Conservation (phyloP, 2,797 vertebrate species). For the Valencia hispanica region DNA sequence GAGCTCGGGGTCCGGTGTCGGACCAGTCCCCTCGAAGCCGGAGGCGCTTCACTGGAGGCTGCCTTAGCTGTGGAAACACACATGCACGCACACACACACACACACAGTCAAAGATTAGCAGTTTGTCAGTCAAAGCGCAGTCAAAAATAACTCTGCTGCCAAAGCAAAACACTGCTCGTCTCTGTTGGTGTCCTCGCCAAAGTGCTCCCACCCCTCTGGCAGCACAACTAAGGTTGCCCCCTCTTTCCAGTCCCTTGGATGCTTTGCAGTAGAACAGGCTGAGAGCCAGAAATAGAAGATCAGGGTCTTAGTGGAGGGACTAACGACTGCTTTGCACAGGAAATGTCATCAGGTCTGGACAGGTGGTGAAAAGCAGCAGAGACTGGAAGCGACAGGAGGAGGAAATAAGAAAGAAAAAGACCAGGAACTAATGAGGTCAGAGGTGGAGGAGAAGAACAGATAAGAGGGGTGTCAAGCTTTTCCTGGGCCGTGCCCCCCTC, state of each 20-base stretch:
- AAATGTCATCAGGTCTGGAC: slow-evolving; percentile 52
- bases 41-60: slow-evolving; percentile 96
- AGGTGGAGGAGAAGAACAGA: slow-evolving; percentile 35
- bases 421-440: slow-evolving; percentile 35
- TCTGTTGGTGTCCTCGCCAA: slow-evolving; percentile 59
- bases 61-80: slow-evolving; percentile 84
- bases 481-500: slow-evolving; percentile 37
- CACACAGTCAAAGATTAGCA: slow-evolving; percentile 38
- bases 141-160: slow-evolving; percentile 75
- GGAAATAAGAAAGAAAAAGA: slow-evolving; percentile 21
- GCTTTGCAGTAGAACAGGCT: slow-evolving; percentile 56
- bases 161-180: slow-evolving; percentile 65
- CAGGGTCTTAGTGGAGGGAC: slow-evolving; percentile 39
- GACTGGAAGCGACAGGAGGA: slow-evolving; percentile 3
- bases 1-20: slow-evolving; percentile 96
- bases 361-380: slow-evolving; percentile 46
- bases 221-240: slow-evolving; percentile 53
- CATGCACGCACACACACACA: slow-evolving; percentile 28
- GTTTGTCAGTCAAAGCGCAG: slow-evolving; percentile 67
- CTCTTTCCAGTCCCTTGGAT: slow-evolving; percentile 57
- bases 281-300: slow-evolving; percentile 59
- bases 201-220: slow-evolving; percentile 23
- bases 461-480: slow-evolving; percentile 29
- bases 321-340: slow-evolving; percentile 43
- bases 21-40: slow-evolving; percentile 97